Evolutionary conservation across 2,113 vertebrate genomes (phyloP).

Genomic region (Notothenia coriiceps): DNA sequence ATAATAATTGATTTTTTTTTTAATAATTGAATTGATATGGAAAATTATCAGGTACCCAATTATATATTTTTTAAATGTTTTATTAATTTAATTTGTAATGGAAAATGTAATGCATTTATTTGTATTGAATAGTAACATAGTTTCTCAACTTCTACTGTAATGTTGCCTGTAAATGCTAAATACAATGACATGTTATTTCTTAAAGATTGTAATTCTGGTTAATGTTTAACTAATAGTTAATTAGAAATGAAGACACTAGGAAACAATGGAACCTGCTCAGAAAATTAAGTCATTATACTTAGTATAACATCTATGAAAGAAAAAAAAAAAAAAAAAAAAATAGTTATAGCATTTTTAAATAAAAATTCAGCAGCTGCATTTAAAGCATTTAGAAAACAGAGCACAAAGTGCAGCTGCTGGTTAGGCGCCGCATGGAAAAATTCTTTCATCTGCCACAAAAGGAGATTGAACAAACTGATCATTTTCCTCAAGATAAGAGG

Average conservation of each 20-base stretch:
- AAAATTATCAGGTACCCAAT: too few relatives aligned
- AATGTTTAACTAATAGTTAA: background rate
- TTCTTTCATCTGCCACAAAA: constrained; percentile 47
- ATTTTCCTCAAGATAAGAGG: constrained; percentile 38
- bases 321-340: background rate
- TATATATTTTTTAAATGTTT: too few relatives aligned
- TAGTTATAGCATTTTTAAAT: background rate
- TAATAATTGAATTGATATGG: too few relatives aligned
- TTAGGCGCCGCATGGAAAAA: constrained; percentile 15
- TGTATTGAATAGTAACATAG: background rate
- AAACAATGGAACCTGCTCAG: background rate
- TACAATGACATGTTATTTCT: background rate
- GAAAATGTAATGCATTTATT: background rate
- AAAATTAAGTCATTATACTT: background rate
- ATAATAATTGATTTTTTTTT: background rate
- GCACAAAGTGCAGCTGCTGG: constrained; percentile 34
- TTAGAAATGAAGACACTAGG: background rate
- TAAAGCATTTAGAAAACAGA: constrained; percentile 21
- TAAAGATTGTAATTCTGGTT: background rate
- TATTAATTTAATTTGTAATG: too few relatives aligned
- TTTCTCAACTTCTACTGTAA: background rate
- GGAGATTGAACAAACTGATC: constrained; percentile 53
- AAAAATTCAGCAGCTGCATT: constrained; percentile 16
- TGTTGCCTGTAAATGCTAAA: background rate
- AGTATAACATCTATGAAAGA: background rate